Conservation (phyloP, 2,888 invertebrate species). For the Drosophila ezoana region DNA sequence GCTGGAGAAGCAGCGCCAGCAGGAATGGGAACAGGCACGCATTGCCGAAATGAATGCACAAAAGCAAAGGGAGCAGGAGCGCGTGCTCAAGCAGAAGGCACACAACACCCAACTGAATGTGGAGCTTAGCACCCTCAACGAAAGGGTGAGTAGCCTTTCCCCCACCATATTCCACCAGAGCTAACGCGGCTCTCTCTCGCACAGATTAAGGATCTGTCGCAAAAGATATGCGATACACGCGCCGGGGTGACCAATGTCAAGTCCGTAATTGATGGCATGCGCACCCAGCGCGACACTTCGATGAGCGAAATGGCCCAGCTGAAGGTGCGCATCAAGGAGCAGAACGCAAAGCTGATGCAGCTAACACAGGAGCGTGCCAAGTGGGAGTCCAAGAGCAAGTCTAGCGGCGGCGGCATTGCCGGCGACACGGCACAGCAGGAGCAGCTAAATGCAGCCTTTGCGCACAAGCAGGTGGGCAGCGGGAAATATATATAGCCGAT, state of each 20-base stretch:
- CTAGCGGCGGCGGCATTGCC: conserved; percentile 75
- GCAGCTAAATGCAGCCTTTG: conserved; percentile 87
- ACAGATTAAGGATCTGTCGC: conserved; percentile 91
- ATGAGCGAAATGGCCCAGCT: conserved; percentile 94
- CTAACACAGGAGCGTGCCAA: conserved; percentile 93
- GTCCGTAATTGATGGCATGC: conserved; percentile 98
- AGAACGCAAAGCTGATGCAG: conserved; percentile 92
- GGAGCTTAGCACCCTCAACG: conserved; percentile 88
- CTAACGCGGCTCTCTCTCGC: conserved; percentile 58
- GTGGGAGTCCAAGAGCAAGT: conserved; percentile 89
- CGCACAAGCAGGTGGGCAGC: conserved; percentile 86
- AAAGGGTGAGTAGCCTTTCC: conserved; percentile 71
- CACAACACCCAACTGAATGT: conserved; percentile 93
- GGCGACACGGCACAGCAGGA: conserved; percentile 86
- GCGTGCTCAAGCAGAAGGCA: conserved; percentile 93
- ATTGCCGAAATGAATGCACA: conserved; percentile 94
- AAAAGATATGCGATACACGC: conserved; percentile 92
- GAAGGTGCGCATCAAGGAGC: conserved; percentile 93
- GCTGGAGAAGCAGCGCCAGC: conserved; percentile 96
- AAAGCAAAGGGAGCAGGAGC: conserved; percentile 93
- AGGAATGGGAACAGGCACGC: conserved; percentile 97
- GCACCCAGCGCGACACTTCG: conserved; percentile 94
- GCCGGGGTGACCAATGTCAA: conserved; percentile 96
- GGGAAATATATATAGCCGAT: neutral
- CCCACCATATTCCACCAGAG: neutral